Percentiles rank a stretch among this genome's conserved stretches.
phyloP scores from a whole-genome alignment of 1,140 invertebrate species.

The Stegodyphus mimosarum region DNA sequence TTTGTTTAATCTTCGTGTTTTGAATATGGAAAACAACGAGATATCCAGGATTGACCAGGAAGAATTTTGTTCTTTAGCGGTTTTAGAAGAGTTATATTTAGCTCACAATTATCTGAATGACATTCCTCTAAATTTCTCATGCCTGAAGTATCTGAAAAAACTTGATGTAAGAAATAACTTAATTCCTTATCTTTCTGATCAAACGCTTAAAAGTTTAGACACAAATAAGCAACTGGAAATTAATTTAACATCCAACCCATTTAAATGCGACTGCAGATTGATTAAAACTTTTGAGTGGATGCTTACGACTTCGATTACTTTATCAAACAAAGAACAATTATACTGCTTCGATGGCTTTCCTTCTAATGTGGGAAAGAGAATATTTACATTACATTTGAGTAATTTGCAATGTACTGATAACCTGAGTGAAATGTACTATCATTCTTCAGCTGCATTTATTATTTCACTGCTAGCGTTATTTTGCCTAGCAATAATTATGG shows the following conservation, averaged over 20 bases:
- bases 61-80: constrained; percentile 78
- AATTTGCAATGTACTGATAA: constrained; percentile 30
- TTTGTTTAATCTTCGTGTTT: constrained; percentile 76
- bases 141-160: constrained; percentile 76
- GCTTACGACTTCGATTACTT: constrained; percentile 5
- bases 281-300: constrained; percentile 76
- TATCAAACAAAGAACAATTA: constrained; percentile 12
- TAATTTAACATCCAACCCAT: constrained; percentile 77
- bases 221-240: constrained; percentile 72
- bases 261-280: constrained; percentile 76
- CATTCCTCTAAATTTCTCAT: constrained; percentile 76
- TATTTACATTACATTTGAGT: neutral
- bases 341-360: constrained; percentile 40
- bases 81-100: constrained; percentile 77
- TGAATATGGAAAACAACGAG: constrained; percentile 84
- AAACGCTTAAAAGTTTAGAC: constrained; percentile 75
- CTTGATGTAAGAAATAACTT: constrained; percentile 79
- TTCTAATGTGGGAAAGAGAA: constrained; percentile 18
- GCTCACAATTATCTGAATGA: constrained; percentile 75
- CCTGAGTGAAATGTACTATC: neutral
- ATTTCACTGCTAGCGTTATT: constrained; percentile 13
- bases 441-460: constrained; percentile 23
- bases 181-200: constrained; percentile 73
- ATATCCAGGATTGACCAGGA: constrained; percentile 76
- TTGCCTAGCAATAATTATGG: neutral